These are phyloP conservation scores for Phengaris alcon DNA, from an alignment of 2,888 invertebrate species.

Conservation along the genomic window DNA sequence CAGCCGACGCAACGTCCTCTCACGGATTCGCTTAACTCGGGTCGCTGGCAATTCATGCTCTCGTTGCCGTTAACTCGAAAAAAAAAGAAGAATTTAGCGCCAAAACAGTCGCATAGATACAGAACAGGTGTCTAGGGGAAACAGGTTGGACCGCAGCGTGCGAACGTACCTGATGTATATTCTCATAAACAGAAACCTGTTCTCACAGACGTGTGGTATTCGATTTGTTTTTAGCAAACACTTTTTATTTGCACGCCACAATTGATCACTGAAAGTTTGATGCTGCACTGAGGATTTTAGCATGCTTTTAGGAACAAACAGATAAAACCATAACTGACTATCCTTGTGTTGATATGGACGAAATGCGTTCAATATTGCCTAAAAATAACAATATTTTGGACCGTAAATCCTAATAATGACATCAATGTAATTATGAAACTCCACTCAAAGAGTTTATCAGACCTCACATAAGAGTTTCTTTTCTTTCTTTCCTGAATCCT, in stretches of 20 bases:
- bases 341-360: not conserved
- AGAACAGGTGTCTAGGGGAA: conserved; percentile 66
- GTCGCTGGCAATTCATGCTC: conserved; percentile 12
- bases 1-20: not conserved
- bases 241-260: conserved; percentile 19
- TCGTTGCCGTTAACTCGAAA: conserved; percentile 38
- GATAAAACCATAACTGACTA: not conserved
- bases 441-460: not conserved
- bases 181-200: conserved; percentile 64
- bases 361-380: not conserved
- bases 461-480: not conserved
- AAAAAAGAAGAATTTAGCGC: conserved; percentile 43
- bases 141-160: conserved; percentile 66
- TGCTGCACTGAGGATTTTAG: not conserved
- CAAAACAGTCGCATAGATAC: conserved; percentile 43
- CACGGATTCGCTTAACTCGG: not conserved
- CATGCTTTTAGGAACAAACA: not conserved
- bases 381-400: not conserved
- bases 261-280: conserved; percentile 1
- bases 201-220: conserved; percentile 37
- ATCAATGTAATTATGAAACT: conserved; percentile 9
- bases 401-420: not conserved
- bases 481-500: not conserved
- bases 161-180: conserved; percentile 65
- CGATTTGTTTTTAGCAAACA: conserved; percentile 16